A percentile compares a stretch with the other conserved stretches of the same genome.
phyloP scores from a whole-genome alignment of 2,888 invertebrate genomes.

The Hydraecia micacea region DNA sequence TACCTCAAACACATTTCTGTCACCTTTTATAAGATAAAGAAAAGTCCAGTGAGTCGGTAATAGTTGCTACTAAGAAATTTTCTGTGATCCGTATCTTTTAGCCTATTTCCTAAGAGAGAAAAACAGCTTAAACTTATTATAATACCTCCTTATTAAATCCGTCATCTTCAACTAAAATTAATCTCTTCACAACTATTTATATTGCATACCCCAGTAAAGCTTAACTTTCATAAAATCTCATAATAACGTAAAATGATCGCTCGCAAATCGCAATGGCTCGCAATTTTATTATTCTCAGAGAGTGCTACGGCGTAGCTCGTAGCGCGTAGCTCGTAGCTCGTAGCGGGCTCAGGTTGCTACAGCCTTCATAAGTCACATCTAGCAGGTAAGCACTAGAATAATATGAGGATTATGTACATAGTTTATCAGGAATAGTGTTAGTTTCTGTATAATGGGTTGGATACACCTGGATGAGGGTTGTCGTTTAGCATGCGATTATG shows the following conservation, averaged over 20 bases:
- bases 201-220: conserved; percentile 11
- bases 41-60: too few species aligned
- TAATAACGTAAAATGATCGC: conserved; percentile 38
- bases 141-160: not conserved
- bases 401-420: conserved; percentile 47
- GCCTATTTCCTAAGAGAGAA: not conserved
- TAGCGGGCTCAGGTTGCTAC: conserved; percentile 62
- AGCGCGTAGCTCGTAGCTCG: conserved; percentile 59
- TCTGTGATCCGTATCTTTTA: not conserved
- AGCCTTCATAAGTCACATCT: conserved; percentile 45
- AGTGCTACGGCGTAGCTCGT: conserved; percentile 53
- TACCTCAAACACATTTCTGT: too few species aligned
- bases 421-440: conserved; percentile 47
- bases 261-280: conserved; percentile 28
- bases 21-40: not conserved
- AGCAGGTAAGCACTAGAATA: conserved; percentile 43
- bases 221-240: conserved; percentile 32
- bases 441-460: conserved; percentile 30
- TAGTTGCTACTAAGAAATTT: not conserved
- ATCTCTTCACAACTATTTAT: conserved; percentile 16
- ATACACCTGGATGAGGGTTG: conserved; percentile 13
- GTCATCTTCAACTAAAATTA: not conserved
- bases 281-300: conserved; percentile 59
- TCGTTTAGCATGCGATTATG: conserved; percentile 22
- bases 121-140: not conserved